Evolutionary conservation across 2,113 vertebrate genomes (phyloP).

Genomic region (Oryzias javanicus): DNA sequence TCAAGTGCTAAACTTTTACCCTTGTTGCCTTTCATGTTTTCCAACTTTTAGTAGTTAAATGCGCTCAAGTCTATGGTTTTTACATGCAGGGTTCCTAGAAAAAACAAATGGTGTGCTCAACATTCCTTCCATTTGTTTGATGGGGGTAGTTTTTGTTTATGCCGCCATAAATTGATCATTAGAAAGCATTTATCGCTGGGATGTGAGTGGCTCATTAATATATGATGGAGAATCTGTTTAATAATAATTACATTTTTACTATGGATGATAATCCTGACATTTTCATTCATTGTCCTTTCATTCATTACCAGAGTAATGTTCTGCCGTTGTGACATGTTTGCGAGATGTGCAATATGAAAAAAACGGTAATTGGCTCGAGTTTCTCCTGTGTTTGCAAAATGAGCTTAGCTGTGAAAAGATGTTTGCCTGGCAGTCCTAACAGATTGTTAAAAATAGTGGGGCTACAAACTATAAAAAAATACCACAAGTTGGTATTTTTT

Average conservation of each 20-base stretch:
- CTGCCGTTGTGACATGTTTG: neutral
- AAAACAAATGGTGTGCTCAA: neutral
- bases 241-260: constrained; percentile 1
- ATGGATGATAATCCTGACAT: neutral
- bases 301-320: neutral
- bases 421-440: no score
- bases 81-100: neutral
- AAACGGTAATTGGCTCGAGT: neutral
- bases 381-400: no score
- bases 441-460: no score
- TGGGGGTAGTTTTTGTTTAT: constrained; percentile 1
- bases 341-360: neutral
- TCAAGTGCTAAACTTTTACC: neutral
- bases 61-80: neutral
- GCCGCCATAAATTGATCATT: constrained; percentile 3
- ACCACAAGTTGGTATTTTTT: no score
- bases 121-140: neutral
- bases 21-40: neutral
- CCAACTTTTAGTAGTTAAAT: neutral
- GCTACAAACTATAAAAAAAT: no score
- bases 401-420: no score
- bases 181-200: neutral
- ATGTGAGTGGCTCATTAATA: constrained; percentile 6
- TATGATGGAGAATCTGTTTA: neutral
- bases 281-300: constrained; percentile 4